Conservation (phyloP, 1,140 invertebrate genomes). For the Pachypeltis micranthus region DNA sequence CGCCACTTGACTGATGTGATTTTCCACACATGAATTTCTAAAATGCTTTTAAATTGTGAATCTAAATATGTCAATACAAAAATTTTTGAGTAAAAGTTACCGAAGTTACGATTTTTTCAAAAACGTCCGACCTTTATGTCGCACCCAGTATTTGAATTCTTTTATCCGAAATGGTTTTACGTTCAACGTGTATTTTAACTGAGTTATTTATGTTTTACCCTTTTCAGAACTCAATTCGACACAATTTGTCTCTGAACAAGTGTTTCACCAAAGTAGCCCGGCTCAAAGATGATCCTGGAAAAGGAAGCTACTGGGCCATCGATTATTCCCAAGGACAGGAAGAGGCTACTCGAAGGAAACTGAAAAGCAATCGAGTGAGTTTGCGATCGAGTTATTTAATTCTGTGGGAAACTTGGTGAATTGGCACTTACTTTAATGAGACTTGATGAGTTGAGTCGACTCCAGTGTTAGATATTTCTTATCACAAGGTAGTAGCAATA, state of each 20-base stretch:
- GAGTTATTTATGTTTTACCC: too few species aligned
- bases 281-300: slow-evolving; percentile 50
- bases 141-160: too few species aligned
- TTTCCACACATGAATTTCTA: too few species aligned
- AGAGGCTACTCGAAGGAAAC: slow-evolving; percentile 20
- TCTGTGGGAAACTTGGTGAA: background rate
- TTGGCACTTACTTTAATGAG: background rate
- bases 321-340: slow-evolving; percentile 37
- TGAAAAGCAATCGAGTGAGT: slow-evolving; percentile 19
- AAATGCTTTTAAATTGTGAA: too few species aligned
- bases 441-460: background rate
- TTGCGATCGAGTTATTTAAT: background rate
- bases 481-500: too few species aligned
- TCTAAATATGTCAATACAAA: too few species aligned
- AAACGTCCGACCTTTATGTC: too few species aligned
- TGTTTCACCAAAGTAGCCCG: slow-evolving; percentile 51
- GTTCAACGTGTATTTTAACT: too few species aligned
- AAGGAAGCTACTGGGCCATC: slow-evolving; percentile 51
- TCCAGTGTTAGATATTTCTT: background rate
- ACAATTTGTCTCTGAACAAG: slow-evolving; percentile 29
- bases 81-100: too few species aligned
- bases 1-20: too few species aligned
- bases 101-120: too few species aligned
- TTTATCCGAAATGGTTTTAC: too few species aligned
- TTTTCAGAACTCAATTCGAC: slow-evolving; percentile 30